Percentiles rank a stretch among this genome's conserved stretches.
These are phyloP conservation scores for Orycteropus afer DNA, from an alignment of 2,113 vertebrate genomes.

Conservation along the genomic window DNA sequence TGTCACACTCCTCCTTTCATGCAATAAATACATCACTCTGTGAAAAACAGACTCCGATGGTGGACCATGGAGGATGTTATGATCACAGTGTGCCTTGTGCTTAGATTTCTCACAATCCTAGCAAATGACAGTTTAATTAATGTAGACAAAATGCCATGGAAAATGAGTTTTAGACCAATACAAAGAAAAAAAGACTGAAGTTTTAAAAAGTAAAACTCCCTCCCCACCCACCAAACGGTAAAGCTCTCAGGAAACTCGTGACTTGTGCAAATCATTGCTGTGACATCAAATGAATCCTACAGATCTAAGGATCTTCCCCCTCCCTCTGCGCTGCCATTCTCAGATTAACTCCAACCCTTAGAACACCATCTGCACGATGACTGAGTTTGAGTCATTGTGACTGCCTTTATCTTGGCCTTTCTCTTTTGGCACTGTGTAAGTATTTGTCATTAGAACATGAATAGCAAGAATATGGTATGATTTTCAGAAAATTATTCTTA, in stretches of 20 bases:
- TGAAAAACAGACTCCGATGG: not conserved
- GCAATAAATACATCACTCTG: rapidly evolving
- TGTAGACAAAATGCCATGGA: not conserved
- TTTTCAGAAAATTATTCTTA: constrained; percentile 19
- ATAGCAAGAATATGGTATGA: not conserved
- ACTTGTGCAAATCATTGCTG: not conserved
- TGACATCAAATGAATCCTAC: not conserved
- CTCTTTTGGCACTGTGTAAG: not conserved
- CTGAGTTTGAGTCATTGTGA: not conserved
- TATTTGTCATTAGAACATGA: not conserved
- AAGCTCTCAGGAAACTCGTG: not conserved
- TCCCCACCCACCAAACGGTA: not conserved
- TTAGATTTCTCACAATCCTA: not conserved
- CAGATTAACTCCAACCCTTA: not conserved
- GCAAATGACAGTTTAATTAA: not conserved
- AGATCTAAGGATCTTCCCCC: not conserved
- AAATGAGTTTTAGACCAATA: not conserved
- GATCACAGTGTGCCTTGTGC: not conserved
- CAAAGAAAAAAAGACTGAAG: not conserved
- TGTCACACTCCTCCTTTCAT: not conserved
- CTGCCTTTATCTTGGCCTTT: not conserved
- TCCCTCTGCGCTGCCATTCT: not conserved
- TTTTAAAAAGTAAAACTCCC: not conserved
- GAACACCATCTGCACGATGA: not conserved
- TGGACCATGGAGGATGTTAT: not conserved